Evolutionary conservation across 1,140 invertebrate species (phyloP), one percentile per base, ranked within the genome.

Genomic region (Latrodectus geometricus): DNA sequence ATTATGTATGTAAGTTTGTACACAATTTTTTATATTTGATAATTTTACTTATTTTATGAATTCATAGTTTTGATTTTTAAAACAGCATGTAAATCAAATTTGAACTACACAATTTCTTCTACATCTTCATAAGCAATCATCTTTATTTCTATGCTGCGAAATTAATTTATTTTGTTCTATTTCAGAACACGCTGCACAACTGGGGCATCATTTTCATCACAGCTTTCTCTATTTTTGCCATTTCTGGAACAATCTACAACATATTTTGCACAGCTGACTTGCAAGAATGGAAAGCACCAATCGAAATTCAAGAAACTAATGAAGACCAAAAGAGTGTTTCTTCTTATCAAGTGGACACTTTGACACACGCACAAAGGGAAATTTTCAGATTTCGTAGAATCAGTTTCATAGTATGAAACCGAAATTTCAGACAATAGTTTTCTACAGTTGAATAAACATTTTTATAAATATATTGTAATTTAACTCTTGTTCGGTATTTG

Each of bases 181-280:
- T 72, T 20, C 49, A 90, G 89, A 88, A 89, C 73, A 90, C 89
- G 48, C 20, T 88, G 68, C 83, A 88, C 21, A 89, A 91, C 86
- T 91, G 90, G 90, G 23, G 88, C 0, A 73, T 88, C 14, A 88
- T 91, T 20, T 90, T 91, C 84, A 88, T 88, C 49, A 88, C 90
- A n/a, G 87, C 90, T 11, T 83, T 88, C 15, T 89, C 69, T 17
- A 50, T 90, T 5, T 90, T 90, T 79, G 88, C 93, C 8, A 90
- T 96, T 15, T 96, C 96, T 89, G 94, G 95, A 84, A 54, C 96
- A 0, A 92, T 95, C 8, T 98, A 95, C 90, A 92, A 93, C 12
- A 91, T 96, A 72, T 96, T 97, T 89, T 95, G 94, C 0, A 95
- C 95, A 0, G 96, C 95, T 0, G 94, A 96, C 88, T 94, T 96